These are phyloP conservation scores for Macrochelys suwanniensis DNA, from an alignment of 2,797 vertebrate genomes.

Conservation along the genomic window DNA sequence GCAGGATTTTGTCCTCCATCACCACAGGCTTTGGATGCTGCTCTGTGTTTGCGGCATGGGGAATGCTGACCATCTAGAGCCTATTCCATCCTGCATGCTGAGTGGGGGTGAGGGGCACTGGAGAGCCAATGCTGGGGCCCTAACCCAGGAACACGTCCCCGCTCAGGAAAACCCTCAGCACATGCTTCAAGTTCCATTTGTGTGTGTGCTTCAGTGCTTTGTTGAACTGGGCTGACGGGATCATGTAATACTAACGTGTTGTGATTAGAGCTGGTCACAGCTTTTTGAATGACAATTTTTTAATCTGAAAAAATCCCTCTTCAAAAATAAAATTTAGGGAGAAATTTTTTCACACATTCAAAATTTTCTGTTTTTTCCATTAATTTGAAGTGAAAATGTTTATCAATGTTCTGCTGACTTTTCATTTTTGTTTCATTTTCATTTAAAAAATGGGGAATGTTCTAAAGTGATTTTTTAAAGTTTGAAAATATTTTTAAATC, in stretches of 20 bases:
- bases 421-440: background rate
- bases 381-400: background rate
- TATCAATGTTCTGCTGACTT: rapidly evolving
- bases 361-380: background rate
- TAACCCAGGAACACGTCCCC: background rate
- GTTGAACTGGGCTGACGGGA: background rate
- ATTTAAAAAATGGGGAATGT: background rate
- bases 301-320: background rate
- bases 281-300: rapidly evolving
- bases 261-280: rapidly evolving
- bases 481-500: background rate
- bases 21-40: background rate
- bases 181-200: background rate
- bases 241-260: rapidly evolving
- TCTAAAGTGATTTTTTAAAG: background rate
- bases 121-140: background rate
- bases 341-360: background rate
- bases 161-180: background rate
- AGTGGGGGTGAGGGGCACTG: background rate
- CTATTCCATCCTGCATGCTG: rapidly evolving
- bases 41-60: background rate
- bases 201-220: background rate
- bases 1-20: background rate
- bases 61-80: background rate
- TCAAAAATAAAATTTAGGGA: background rate